phyloP scores from a whole-genome alignment of 1,140 invertebrate species.

The Eriocheir sinensis region DNA sequence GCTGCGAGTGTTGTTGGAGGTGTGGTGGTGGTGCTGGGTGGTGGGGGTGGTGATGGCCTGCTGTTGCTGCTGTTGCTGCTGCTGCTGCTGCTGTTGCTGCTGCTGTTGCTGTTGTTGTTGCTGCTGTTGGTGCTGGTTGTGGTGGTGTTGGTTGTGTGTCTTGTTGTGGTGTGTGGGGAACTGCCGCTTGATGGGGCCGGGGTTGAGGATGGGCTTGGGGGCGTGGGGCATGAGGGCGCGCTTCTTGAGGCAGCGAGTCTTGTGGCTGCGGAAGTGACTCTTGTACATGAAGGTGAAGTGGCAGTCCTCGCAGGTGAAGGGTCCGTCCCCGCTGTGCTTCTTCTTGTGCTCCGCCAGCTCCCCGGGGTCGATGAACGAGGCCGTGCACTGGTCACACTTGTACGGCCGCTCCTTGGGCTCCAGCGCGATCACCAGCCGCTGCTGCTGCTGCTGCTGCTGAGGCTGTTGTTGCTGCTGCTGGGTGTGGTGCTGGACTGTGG shows the following conservation, averaged over 20 bases:
- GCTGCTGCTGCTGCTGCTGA: conserved; percentile 48
- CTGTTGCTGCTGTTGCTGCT: conserved; percentile 39
- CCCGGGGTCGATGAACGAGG: conserved; percentile 76
- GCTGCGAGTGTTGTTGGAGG: not conserved
- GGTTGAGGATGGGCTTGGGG: conserved; percentile 62
- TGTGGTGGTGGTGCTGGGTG: not conserved
- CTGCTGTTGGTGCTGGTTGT: conserved; percentile 20
- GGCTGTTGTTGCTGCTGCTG: conserved; percentile 51
- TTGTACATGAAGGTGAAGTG: conserved; percentile 79
- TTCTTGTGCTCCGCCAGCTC: conserved; percentile 77
- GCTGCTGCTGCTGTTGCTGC: conserved; percentile 59
- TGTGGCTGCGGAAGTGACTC: conserved; percentile 78
- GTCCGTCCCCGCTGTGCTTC: conserved; percentile 78
- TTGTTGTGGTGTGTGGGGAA: conserved; percentile 76
- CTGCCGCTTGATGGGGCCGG: conserved; percentile 69
- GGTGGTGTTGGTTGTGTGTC: conserved; percentile 54
- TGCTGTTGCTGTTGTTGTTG: conserved; percentile 56
- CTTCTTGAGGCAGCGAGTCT: conserved; percentile 77
- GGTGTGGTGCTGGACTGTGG: not conserved
- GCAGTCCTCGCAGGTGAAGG: conserved; percentile 79
- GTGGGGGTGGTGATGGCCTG: not conserved
- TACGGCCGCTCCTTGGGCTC: conserved; percentile 75
- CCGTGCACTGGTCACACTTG: conserved; percentile 78
- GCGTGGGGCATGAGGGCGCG: conserved; percentile 76
- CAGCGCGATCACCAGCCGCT: conserved; percentile 40